These are phyloP conservation scores for Halesus radiatus DNA, from an alignment of 1,140 invertebrate genomes.

Conservation along the genomic window DNA sequence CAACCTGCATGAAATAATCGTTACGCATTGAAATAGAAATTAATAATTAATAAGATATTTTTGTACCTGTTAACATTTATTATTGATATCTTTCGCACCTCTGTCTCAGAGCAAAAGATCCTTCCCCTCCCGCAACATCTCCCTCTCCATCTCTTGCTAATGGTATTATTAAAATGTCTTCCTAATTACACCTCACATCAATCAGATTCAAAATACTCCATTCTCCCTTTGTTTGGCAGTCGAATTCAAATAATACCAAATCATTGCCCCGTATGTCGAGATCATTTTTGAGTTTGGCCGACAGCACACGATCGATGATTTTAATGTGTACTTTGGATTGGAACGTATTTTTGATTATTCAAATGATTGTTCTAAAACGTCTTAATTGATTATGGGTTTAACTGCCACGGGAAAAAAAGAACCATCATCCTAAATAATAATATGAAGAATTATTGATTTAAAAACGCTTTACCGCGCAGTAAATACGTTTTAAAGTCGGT, in stretches of 20 bases:
- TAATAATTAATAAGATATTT: no score
- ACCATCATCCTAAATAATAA: background rate
- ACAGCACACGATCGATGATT: constrained; percentile 12
- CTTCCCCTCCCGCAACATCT: constrained; percentile 7
- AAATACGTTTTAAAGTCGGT: no score
- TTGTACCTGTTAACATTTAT: no score
- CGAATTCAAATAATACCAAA: constrained; percentile 56
- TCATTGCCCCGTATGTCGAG: constrained; percentile 39
- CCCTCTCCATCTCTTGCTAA: constrained; percentile 57
- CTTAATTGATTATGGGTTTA: constrained; percentile 33
- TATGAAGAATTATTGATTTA: no score
- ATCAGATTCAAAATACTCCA: constrained; percentile 63
- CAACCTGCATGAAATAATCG: no score
- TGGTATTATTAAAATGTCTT: constrained; percentile 72
- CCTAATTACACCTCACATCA: constrained; percentile 73
- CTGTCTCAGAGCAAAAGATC: constrained; percentile 9
- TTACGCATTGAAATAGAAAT: no score
- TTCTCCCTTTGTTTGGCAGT: constrained; percentile 57
- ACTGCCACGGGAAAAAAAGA: constrained; percentile 14
- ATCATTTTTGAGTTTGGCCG: constrained; percentile 38
- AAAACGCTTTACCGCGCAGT: no score
- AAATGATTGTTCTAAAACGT: constrained; percentile 20
- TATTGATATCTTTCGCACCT: background rate
- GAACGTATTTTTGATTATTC: constrained; percentile 26
- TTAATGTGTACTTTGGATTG: constrained; percentile 1